phyloP scores from a whole-genome alignment of 1,140 invertebrate genomes.

The Musca domestica region DNA sequence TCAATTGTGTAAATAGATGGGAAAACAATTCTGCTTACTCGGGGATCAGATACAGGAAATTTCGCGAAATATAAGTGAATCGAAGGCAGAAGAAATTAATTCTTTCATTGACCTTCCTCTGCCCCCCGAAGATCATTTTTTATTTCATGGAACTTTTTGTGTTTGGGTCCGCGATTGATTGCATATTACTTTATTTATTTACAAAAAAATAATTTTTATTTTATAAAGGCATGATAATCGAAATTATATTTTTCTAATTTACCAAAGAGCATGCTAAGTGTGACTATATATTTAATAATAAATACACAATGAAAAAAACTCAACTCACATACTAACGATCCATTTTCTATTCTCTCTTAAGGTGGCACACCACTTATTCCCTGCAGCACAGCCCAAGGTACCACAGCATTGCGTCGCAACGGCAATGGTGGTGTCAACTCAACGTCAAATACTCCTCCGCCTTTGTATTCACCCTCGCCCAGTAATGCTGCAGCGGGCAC shows the following conservation, averaged over 20 bases:
- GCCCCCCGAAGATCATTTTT: too few species aligned
- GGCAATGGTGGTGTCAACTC: slow-evolving; percentile 26
- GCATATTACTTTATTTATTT: too few species aligned
- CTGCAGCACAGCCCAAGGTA: slow-evolving; percentile 44
- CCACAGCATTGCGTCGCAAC: slow-evolving; percentile 35
- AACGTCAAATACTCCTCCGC: slow-evolving; percentile 28
- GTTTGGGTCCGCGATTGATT: too few species aligned
- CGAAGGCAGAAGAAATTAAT: too few species aligned
- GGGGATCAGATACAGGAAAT: too few species aligned
- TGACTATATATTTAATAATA: not conserved
- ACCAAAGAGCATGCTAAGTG: slow-evolving; percentile 18
- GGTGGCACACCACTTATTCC: slow-evolving; percentile 60
- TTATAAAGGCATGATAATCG: slow-evolving; percentile 7
- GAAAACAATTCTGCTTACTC: too few species aligned
- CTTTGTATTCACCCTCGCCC: slow-evolving; percentile 54
- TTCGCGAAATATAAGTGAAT: too few species aligned
- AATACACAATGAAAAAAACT: not conserved
- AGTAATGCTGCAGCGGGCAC: slow-evolving; percentile 56
- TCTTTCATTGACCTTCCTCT: too few species aligned
- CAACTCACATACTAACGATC: not conserved
- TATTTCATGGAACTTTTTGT: too few species aligned
- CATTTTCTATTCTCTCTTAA: slow-evolving; percentile 30
- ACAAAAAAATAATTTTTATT: too few species aligned
- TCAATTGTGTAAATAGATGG: too few species aligned
- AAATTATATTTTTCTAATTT: slow-evolving; percentile 1